These are phyloP conservation scores for Probaryconus sp. DNA, from an alignment of 1,140 invertebrate genomes.

Conservation along the genomic window DNA sequence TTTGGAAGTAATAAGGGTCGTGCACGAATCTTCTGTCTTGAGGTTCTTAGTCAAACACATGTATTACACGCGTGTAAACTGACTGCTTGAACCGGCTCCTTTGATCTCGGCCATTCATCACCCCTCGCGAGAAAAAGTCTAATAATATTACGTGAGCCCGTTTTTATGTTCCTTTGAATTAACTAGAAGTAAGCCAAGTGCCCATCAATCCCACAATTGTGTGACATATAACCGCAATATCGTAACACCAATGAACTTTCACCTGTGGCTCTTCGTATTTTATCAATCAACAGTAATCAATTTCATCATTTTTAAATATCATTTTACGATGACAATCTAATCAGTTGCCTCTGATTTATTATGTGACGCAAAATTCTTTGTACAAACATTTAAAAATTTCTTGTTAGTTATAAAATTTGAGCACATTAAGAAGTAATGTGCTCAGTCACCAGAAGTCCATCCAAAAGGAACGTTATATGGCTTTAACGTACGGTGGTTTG, in stretches of 20 bases:
- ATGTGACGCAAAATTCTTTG: too few relatives aligned
- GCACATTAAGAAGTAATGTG: too few relatives aligned
- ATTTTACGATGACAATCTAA: too few relatives aligned
- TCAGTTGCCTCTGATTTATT: too few relatives aligned
- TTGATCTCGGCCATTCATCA: slow-evolving; percentile 78
- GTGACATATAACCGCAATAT: slow-evolving; percentile 31
- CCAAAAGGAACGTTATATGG: too few relatives aligned
- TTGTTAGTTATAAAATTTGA: too few relatives aligned
- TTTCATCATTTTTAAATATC: too few relatives aligned
- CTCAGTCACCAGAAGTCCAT: too few relatives aligned
- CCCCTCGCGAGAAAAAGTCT: slow-evolving; percentile 74
- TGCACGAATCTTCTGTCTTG: slow-evolving; percentile 31
- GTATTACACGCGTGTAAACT: slow-evolving; percentile 78
- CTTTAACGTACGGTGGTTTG: too few relatives aligned
- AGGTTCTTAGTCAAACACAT: slow-evolving; percentile 70
- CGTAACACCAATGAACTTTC: slow-evolving; percentile 11
- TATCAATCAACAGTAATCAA: too few relatives aligned
- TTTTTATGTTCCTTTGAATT: slow-evolving; percentile 48
- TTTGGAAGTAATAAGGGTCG: too few relatives aligned
- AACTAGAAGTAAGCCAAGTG: slow-evolving; percentile 43
- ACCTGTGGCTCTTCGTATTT: slow-evolving; percentile 8
- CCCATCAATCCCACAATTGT: slow-evolving; percentile 35
- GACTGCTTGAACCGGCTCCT: slow-evolving; percentile 71
- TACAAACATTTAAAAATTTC: too few relatives aligned
- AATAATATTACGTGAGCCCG: slow-evolving; percentile 73